Conservation (phyloP, 2,888 invertebrate species). For the Ypsolopha sequella region DNA sequence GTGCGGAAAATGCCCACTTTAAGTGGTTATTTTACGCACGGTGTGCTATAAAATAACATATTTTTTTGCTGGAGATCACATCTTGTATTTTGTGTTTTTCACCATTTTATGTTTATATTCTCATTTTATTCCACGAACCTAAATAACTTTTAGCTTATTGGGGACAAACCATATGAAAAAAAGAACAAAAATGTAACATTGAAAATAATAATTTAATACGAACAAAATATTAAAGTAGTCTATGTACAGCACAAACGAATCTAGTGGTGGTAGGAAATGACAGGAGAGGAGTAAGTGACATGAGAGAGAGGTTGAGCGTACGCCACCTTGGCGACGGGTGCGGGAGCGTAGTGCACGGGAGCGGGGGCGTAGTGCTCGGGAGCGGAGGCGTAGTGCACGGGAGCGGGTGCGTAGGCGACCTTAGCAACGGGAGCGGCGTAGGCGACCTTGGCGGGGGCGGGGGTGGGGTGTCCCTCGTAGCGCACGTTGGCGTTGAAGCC, state of each 20-base stretch:
- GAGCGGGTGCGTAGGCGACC: slow-evolving; percentile 15
- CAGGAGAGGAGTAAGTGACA: slow-evolving; percentile 17
- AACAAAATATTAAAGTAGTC: too few species aligned
- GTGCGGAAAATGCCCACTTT: too few species aligned
- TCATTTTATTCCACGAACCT: too few species aligned
- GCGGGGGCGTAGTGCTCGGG: slow-evolving; percentile 11
- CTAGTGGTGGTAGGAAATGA: slow-evolving; percentile 10
- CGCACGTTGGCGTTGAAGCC: slow-evolving; percentile 29
- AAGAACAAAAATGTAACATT: too few species aligned
- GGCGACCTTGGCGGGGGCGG: slow-evolving; percentile 19
- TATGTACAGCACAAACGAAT: neutral
- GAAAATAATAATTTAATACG: too few species aligned
- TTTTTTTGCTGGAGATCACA: too few species aligned
- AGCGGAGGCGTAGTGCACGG: slow-evolving; percentile 18
- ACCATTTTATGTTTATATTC: too few species aligned
- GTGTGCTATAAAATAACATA: too few species aligned
- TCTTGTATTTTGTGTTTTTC: too few species aligned
- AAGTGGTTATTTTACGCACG: too few species aligned
- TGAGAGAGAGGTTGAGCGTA: slow-evolving; percentile 28
- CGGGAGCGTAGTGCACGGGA: slow-evolving; percentile 20
- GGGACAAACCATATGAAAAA: too few species aligned
- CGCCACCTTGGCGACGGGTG: slow-evolving; percentile 15
- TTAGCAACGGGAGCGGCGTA: slow-evolving; percentile 17
- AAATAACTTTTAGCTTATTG: too few species aligned
- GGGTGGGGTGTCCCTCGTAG: slow-evolving; percentile 22